These are phyloP conservation scores for Phymanthus crucifer DNA, from an alignment of 92 coral and sea anemone genomes.

Conservation along the genomic window DNA sequence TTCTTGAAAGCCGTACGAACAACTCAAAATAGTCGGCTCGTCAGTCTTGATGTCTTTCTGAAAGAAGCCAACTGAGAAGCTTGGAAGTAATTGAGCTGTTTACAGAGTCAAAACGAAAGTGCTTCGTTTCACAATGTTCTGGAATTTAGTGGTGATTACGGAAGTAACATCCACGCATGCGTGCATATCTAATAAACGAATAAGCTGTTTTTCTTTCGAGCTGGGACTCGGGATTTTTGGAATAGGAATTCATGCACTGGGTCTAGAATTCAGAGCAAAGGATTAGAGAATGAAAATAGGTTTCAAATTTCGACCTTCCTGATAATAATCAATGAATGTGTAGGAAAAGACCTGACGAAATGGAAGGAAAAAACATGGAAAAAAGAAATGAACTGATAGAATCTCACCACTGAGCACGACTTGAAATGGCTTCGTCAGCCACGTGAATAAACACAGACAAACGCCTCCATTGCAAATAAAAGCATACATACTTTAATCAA, in stretches of 20 bases:
- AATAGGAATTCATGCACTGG: no score
- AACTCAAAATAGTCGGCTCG: neutral
- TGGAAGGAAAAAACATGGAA: no score
- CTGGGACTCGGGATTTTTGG: no score
- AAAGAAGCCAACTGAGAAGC: neutral
- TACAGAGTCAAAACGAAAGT: neutral
- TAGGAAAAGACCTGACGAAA: no score
- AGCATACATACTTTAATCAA: neutral
- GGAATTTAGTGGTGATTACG: neutral
- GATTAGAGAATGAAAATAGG: no score
- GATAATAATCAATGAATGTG: no score
- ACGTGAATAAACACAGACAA: no score
- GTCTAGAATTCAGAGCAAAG: no score
- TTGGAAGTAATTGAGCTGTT: neutral
- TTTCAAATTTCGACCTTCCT: no score
- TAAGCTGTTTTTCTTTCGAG: no score
- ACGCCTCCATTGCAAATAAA: neutral
- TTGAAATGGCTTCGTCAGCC: neutral
- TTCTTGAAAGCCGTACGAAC: neutral
- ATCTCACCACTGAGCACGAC: neutral
- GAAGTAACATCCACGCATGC: neutral
- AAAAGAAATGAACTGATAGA: no score
- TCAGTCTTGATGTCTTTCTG: neutral
- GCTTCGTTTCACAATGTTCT: neutral
- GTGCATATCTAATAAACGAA: neutral